Conservation (phyloP, 1,140 invertebrate genomes). For the Drosophila hydei region DNA sequence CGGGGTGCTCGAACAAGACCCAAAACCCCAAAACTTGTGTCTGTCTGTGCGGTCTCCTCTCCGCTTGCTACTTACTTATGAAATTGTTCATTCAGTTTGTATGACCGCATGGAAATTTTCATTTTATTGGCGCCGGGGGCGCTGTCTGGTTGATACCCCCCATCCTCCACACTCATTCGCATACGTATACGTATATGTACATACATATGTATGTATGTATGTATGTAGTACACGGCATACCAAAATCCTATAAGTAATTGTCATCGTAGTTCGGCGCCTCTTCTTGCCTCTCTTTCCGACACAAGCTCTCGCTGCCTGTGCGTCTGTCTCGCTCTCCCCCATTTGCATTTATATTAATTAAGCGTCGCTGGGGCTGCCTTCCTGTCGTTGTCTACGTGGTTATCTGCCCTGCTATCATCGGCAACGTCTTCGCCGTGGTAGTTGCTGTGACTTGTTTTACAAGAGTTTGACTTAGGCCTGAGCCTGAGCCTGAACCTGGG, state of each 20-base stretch:
- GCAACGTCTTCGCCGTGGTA: constrained; percentile 48
- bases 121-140: constrained; percentile 78
- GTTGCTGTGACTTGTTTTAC: constrained; percentile 72
- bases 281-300: neutral
- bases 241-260: constrained; percentile 81
- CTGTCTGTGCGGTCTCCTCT: neutral
- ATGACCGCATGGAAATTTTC: constrained; percentile 76
- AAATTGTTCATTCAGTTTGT: constrained; percentile 65
- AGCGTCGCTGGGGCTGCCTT: constrained; percentile 77
- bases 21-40: constrained; percentile 46
- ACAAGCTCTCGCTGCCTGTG: neutral
- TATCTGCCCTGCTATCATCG: constrained; percentile 76
- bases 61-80: constrained; percentile 53
- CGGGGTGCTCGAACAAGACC: constrained; percentile 32
- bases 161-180: neutral
- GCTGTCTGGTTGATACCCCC: constrained; percentile 46
- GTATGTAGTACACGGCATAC: constrained; percentile 49
- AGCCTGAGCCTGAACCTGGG: neutral
- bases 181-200: constrained; percentile 9
- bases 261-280: constrained; percentile 72
- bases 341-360: constrained; percentile 81
- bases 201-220: constrained; percentile 2
- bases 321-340: constrained; percentile 20
- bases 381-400: constrained; percentile 73
- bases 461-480: constrained; percentile 62